phyloP scores from a whole-genome alignment of 2,113 vertebrate genomes.

The Bubo scandiacus region DNA sequence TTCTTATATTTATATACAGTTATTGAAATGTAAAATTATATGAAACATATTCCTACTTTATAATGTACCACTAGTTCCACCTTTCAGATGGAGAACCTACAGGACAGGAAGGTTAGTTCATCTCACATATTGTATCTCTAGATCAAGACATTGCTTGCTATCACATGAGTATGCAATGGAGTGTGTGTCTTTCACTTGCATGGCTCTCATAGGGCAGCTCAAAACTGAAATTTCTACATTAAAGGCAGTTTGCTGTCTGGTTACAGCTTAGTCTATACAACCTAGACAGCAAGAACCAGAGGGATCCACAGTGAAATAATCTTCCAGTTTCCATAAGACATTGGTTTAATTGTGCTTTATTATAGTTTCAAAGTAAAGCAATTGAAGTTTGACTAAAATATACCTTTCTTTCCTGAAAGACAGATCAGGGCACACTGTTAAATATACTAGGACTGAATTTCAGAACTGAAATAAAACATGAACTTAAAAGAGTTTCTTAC shows the following conservation, averaged over 20 bases:
- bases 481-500: background rate
- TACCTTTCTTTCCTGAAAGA: background rate
- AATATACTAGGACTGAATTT: background rate
- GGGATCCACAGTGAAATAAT: background rate
- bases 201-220: fast-evolving
- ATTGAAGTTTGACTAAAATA: background rate
- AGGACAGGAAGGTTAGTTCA: background rate
- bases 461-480: background rate
- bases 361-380: background rate
- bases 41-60: background rate
- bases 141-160: background rate
- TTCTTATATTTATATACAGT: background rate
- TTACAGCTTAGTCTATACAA: background rate
- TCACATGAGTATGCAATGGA: background rate
- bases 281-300: background rate
- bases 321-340: background rate
- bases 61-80: background rate
- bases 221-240: background rate
- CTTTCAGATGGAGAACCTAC: background rate
- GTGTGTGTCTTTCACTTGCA: background rate
- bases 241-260: background rate
- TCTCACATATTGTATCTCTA: background rate
- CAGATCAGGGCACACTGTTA: background rate
- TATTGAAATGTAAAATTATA: background rate
- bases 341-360: background rate